These are phyloP conservation scores for Laspeyria flexula DNA, from an alignment of 2,888 invertebrate genomes.

Conservation along the genomic window DNA sequence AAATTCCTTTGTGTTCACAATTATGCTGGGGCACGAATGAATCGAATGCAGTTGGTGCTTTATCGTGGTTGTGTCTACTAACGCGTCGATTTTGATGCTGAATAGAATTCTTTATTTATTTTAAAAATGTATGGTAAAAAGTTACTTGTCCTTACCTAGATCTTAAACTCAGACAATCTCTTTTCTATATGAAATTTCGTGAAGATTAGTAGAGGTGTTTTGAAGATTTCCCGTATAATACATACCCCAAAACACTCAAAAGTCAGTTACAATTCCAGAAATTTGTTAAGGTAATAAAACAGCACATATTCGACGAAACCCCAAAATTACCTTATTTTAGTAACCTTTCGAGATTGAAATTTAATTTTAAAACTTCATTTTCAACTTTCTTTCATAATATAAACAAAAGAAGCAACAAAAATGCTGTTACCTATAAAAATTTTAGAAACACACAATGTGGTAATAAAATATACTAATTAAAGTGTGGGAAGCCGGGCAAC, in stretches of 20 bases:
- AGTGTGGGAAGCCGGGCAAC: conserved; percentile 19
- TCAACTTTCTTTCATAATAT: conserved; percentile 8
- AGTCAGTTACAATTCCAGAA: too few species aligned
- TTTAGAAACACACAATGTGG: conserved; percentile 7
- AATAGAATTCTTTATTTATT: background rate
- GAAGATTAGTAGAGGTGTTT: too few species aligned
- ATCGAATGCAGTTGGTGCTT: conserved; percentile 12
- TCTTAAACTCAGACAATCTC: too few species aligned
- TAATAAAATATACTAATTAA: conserved; percentile 42
- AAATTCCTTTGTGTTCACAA: conserved; percentile 22
- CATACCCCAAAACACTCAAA: too few species aligned
- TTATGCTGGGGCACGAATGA: conserved; percentile 18
- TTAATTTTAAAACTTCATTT: conserved; percentile 16
- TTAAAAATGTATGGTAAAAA: too few species aligned
- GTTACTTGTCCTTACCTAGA: too few species aligned
- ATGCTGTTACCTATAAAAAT: conserved; percentile 21
- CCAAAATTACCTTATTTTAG: conserved; percentile 12
- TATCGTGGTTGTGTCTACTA: background rate
- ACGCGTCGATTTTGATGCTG: background rate
- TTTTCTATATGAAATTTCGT: too few species aligned
- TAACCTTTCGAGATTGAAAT: conserved; percentile 16
- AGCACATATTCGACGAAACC: background rate
- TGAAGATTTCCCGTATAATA: too few species aligned
- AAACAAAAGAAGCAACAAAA: conserved; percentile 23
- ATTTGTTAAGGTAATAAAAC: background rate